Evolutionary conservation across 2,888 invertebrate genomes (phyloP).

Genomic region (Cerastis rubricosa): DNA sequence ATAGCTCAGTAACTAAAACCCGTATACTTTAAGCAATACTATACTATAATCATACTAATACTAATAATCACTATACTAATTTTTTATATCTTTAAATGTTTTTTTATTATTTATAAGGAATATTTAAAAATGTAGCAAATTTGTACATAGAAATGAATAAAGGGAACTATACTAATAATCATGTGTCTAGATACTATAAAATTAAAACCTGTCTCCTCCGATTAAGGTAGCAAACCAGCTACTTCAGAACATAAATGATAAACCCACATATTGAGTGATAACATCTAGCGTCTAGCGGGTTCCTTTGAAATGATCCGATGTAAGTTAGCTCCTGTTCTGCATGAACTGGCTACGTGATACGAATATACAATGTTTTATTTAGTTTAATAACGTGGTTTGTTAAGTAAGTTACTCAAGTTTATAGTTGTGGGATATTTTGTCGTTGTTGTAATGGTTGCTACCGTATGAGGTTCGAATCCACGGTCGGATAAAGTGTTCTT

Average conservation of each 20-base stretch:
- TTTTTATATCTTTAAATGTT: too few relatives aligned
- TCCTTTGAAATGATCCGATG: conserved; percentile 38
- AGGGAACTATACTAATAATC: too few relatives aligned
- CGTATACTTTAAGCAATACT: neutral
- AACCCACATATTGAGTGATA: conserved; percentile 36
- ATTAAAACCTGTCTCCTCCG: neutral
- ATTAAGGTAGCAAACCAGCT: conserved; percentile 10
- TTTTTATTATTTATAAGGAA: too few relatives aligned
- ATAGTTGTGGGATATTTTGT: neutral
- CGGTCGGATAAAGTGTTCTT: neutral
- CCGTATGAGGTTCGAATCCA: neutral
- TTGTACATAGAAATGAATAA: too few relatives aligned
- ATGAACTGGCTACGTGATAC: conserved; percentile 38
- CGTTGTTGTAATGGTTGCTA: neutral
- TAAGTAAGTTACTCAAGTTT: neutral
- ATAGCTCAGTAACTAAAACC: neutral
- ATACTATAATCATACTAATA: too few relatives aligned
- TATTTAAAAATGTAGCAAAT: too few relatives aligned
- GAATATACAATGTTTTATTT: conserved; percentile 33
- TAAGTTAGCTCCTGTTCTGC: conserved; percentile 45
- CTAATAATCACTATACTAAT: too few relatives aligned
- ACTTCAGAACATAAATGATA: conserved; percentile 22
- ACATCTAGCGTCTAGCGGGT: conserved; percentile 48
- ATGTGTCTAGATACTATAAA: neutral
- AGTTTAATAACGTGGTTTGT: conserved; percentile 7